A percentile compares a stretch with the other conserved stretches of the same genome.
phyloP scores from a whole-genome alignment of 2,888 invertebrate species.

The Diarsia mendica region DNA sequence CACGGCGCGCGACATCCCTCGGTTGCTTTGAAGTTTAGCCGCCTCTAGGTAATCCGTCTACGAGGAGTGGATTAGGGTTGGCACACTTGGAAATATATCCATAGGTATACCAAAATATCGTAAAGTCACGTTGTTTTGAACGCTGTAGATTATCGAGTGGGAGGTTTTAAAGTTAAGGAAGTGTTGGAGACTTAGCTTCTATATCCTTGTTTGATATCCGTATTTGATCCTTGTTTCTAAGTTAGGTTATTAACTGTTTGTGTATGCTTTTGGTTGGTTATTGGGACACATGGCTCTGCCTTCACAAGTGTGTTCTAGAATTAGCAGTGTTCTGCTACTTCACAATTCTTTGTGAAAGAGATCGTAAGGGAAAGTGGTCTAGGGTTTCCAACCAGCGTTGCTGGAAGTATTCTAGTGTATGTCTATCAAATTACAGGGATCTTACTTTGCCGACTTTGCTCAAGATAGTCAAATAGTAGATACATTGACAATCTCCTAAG shows the following conservation, averaged over 20 bases:
- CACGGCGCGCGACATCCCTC: constrained; percentile 74
- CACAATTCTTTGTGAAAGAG: not conserved
- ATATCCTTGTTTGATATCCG: too few relatives aligned
- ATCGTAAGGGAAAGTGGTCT: not conserved
- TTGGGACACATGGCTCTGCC: not conserved
- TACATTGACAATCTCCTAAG: too few relatives aligned
- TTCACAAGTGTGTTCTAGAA: not conserved
- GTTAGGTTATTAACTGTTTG: not conserved
- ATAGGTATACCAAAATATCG: constrained; percentile 57
- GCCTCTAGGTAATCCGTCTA: constrained; percentile 75
- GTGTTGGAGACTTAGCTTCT: constrained; percentile 9
- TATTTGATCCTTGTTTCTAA: constrained; percentile 18
- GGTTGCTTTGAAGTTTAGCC: constrained; percentile 78
- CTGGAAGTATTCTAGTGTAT: not conserved
- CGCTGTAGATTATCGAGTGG: constrained; percentile 56
- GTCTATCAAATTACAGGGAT: too few relatives aligned
- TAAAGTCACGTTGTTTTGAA: constrained; percentile 59
- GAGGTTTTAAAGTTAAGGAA: constrained; percentile 34
- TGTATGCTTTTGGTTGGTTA: not conserved
- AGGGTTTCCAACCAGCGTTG: not conserved
- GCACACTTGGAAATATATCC: constrained; percentile 27
- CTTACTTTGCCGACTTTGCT: too few relatives aligned
- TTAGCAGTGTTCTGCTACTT: not conserved
- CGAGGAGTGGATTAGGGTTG: constrained; percentile 71
- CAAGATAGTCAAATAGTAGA: too few relatives aligned